These are phyloP conservation scores for Cyprinus carpio DNA, from an alignment of 2,113 vertebrate species.

Conservation along the genomic window DNA sequence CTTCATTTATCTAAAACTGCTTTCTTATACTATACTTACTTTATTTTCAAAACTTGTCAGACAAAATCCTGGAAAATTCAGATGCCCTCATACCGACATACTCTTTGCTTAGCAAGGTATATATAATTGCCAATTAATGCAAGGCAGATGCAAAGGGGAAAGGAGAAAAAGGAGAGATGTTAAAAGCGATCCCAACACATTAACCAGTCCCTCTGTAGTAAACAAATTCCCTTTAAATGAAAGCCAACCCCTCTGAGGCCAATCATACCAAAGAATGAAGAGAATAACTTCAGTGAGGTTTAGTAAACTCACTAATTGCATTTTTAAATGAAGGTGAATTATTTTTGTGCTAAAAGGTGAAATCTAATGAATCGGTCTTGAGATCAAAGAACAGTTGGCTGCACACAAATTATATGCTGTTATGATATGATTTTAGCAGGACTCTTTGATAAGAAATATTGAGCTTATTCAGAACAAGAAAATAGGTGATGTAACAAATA, in stretches of 20 bases:
- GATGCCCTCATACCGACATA: constrained; percentile 11
- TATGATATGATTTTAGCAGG: background rate
- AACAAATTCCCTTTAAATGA: constrained; percentile 57
- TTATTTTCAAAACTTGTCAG: background rate
- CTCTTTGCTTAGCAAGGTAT: constrained; percentile 11
- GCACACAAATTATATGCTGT: background rate
- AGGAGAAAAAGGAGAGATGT: constrained; percentile 33
- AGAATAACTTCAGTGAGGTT: constrained; percentile 50
- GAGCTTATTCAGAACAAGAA: background rate
- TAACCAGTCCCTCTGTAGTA: constrained; percentile 42
- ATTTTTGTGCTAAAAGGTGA: constrained; percentile 41
- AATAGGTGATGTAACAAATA: background rate
- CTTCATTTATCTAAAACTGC: background rate
- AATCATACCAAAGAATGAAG: constrained; percentile 49
- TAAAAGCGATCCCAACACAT: constrained; percentile 50
- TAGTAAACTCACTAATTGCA: constrained; percentile 49
- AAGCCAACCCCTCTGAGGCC: constrained; percentile 45
- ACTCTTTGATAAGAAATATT: background rate
- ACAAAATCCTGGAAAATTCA: background rate
- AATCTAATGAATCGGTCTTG: constrained; percentile 36
- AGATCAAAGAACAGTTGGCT: constrained; percentile 38
- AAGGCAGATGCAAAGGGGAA: constrained; percentile 36
- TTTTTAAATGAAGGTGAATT: constrained; percentile 46
- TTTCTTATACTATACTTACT: too few relatives aligned
- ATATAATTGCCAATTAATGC: constrained; percentile 60